A percentile compares a stretch with the other conserved stretches of the same genome.
These are phyloP conservation scores for Cebidichthys violaceus DNA, from an alignment of 2,113 vertebrate species.

Conservation along the genomic window DNA sequence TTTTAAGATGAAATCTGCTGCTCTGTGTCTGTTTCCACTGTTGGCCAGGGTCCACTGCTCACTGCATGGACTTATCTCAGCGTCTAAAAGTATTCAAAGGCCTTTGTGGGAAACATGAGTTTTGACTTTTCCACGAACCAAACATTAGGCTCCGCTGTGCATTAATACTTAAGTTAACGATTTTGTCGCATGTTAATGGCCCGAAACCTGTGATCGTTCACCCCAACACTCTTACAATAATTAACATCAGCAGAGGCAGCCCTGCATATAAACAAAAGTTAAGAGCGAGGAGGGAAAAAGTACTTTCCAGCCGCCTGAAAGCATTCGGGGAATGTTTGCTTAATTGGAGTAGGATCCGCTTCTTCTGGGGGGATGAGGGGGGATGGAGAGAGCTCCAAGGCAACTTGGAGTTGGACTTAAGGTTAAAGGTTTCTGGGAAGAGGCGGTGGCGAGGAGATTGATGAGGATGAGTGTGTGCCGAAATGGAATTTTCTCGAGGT, in stretches of 20 bases:
- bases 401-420: constrained; percentile 49
- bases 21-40: background rate
- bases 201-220: constrained; percentile 49
- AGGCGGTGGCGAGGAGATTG: constrained; percentile 64
- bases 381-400: constrained; percentile 55
- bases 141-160: background rate
- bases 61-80: background rate
- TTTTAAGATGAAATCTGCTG: background rate
- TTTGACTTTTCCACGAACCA: background rate
- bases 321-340: constrained; percentile 78
- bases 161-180: constrained; percentile 37
- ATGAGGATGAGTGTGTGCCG: constrained; percentile 58
- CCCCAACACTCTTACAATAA: constrained; percentile 62
- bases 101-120: background rate
- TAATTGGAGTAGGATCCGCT: constrained; percentile 77
- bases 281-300: constrained; percentile 12
- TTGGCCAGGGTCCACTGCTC: background rate
- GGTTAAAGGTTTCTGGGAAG: constrained; percentile 73
- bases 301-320: constrained; percentile 62
- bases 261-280: constrained; percentile 68
- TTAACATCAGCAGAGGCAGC: constrained; percentile 70
- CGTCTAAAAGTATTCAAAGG: background rate
- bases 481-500: constrained; percentile 73
- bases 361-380: constrained; percentile 50
- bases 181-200: constrained; percentile 46